Base-by-base conservation (phyloP, 1,140 invertebrate genomes). In the Panagrolaimus sp. region DNA sequence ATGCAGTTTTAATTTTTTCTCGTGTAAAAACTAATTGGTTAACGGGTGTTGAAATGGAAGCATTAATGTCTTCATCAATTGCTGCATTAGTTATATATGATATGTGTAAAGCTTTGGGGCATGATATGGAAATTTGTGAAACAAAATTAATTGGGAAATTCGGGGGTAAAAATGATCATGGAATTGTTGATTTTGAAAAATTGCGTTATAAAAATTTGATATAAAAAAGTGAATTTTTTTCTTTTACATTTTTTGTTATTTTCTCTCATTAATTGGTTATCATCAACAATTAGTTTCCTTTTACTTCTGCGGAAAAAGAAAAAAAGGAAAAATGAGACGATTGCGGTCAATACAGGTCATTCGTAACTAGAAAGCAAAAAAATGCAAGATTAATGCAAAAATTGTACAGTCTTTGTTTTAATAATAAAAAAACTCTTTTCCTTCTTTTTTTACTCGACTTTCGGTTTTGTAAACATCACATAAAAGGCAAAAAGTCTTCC, bases 31-130 rank as follows among this genome's bases (percentile, higher is more conserved):
- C 70, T 21, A 67, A 55, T 66, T 71, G 66, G 46, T 21, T 43
- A 43, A 58, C 96, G 15, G 96, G 96, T 6, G 93, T 95, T 3
- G 96, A 98, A 87, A 98, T 99, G 94, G 96, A 98, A 86, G 94
- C 95, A 12, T 84, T 98, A 38, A 92, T 89, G 0, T 93, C 91
- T 14, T 92, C 89, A 5, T 87, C 89, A 43, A 85, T 97, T 55
- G 90, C 94, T 0, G 91, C 93, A 4, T 85, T 98, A 5, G 92
- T 94, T 12, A 87, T 99, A 21, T 98, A 98, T 84, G 96, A 98
- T 85, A 99, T 99, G 96, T 96, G 94, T 83, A 99, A 98, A 86
- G 89, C 93, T 7, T 89, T 94, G 10, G 63, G 63, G 21, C 67
- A 73, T 62, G 70, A 76, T 32, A 82, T 83, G 69, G 47, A 32